phyloP scores from a whole-genome alignment of 2,113 vertebrate genomes.

The Bufo bufo region DNA sequence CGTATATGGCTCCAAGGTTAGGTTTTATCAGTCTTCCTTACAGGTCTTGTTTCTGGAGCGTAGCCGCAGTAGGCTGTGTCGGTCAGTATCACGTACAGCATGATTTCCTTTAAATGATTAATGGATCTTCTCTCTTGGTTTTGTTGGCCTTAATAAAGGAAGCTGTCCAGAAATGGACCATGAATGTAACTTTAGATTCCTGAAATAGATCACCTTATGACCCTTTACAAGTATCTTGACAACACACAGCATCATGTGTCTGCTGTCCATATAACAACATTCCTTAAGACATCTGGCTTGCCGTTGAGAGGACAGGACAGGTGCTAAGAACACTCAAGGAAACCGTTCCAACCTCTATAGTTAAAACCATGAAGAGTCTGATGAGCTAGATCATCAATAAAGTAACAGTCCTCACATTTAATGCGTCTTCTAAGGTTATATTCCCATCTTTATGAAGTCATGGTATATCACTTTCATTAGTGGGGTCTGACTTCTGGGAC shows the following conservation, averaged over 20 bases:
- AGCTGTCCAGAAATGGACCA: slow-evolving; percentile 38
- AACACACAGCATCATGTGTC: slow-evolving; percentile 32
- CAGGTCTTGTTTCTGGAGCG: background rate
- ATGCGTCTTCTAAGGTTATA: background rate
- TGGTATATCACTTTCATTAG: no score
- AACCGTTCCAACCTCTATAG: background rate
- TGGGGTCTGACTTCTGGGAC: no score
- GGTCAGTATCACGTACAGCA: background rate
- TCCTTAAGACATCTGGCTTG: slow-evolving; percentile 45
- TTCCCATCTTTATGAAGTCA: no score
- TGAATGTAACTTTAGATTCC: slow-evolving; percentile 28
- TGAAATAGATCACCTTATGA: slow-evolving; percentile 44
- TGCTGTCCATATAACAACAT: slow-evolving; percentile 21
- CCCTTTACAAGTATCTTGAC: slow-evolving; percentile 42
- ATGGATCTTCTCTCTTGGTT: slow-evolving; percentile 23
- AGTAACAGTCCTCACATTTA: background rate
- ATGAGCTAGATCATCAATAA: background rate
- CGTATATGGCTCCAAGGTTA: background rate
- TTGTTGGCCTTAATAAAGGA: slow-evolving; percentile 35
- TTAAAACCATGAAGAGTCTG: background rate
- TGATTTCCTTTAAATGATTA: background rate
- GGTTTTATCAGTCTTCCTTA: background rate
- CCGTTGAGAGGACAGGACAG: slow-evolving; percentile 37
- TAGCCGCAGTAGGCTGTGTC: background rate
- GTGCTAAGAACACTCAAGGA: slow-evolving; percentile 19